phyloP scores from a whole-genome alignment of 2,888 invertebrate species.

The Stegana nigrithorax region DNA sequence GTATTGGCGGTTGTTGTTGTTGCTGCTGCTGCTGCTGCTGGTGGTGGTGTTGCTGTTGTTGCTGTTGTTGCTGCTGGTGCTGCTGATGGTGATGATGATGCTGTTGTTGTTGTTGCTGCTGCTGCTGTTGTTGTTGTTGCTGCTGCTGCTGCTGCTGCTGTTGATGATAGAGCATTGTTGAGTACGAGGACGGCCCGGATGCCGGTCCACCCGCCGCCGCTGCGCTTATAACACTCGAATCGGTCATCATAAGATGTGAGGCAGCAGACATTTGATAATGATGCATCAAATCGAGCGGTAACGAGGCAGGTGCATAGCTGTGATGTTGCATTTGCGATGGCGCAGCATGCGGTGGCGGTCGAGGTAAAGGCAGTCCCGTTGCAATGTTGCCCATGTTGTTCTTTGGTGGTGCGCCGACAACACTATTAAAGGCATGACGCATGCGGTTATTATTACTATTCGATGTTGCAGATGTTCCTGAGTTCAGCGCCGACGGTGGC shows the following conservation, averaged over 20 bases:
- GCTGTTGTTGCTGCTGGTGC: neutral
- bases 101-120: slow-evolving; percentile 11
- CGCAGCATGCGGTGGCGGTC: slow-evolving; percentile 32
- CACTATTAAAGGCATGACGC: slow-evolving; percentile 22
- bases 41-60: too few species aligned
- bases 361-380: slow-evolving; percentile 36
- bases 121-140: slow-evolving; percentile 22
- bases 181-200: slow-evolving; percentile 49
- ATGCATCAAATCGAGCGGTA: slow-evolving; percentile 64
- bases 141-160: slow-evolving; percentile 30
- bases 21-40: neutral
- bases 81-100: slow-evolving; percentile 20
- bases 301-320: slow-evolving; percentile 66
- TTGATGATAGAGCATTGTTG: slow-evolving; percentile 47
- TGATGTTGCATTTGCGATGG: slow-evolving; percentile 40
- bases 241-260: slow-evolving; percentile 66
- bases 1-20: slow-evolving; percentile 11
- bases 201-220: slow-evolving; percentile 54
- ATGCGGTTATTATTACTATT: slow-evolving; percentile 40
- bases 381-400: slow-evolving; percentile 24
- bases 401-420: slow-evolving; percentile 20
- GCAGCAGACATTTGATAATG: slow-evolving; percentile 54
- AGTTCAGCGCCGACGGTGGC: too few species aligned
- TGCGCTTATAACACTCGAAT: slow-evolving; percentile 66
- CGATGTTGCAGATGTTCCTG: too few species aligned